phyloP scores from a whole-genome alignment of 2,113 vertebrate species.

The Mastomys coucha region DNA sequence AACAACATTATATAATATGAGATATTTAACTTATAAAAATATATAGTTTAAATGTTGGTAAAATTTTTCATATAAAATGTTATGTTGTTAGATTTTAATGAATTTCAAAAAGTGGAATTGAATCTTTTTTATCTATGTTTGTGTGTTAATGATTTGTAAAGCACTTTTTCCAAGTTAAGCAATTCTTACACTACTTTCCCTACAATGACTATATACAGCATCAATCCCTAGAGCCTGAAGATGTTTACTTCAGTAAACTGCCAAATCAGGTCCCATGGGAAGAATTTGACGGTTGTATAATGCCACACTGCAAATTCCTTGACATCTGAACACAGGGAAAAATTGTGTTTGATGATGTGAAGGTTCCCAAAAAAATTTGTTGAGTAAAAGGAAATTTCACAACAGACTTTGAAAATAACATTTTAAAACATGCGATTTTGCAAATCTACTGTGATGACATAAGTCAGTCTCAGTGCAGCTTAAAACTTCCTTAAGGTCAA shows the following conservation, averaged over 20 bases:
- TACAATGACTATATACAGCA: slow-evolving; percentile 55
- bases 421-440: not conserved
- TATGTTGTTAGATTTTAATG: not conserved
- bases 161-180: slow-evolving; percentile 53
- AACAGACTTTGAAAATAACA: not conserved
- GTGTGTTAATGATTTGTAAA: slow-evolving; percentile 31
- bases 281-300: slow-evolving; percentile 64
- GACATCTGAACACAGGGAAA: slow-evolving; percentile 56
- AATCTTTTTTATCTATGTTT: not conserved
- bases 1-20: not conserved
- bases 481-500: not conserved
- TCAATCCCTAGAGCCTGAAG: slow-evolving; percentile 7
- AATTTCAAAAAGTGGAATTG: not conserved
- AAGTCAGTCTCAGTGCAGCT: not conserved
- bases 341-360: slow-evolving; percentile 60
- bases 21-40: not conserved
- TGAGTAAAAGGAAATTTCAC: slow-evolving; percentile 46
- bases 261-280: slow-evolving; percentile 56
- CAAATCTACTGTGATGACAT: not conserved
- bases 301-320: slow-evolving; percentile 60
- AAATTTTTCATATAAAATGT: not conserved
- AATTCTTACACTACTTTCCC: slow-evolving; percentile 7
- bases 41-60: not conserved
- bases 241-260: slow-evolving; percentile 66
- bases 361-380: slow-evolving; percentile 62